Evolutionary conservation across 1,140 invertebrate species (phyloP), one percentile per base, ranked within the genome.

Genomic region (Meloidogyne floridensis): DNA sequence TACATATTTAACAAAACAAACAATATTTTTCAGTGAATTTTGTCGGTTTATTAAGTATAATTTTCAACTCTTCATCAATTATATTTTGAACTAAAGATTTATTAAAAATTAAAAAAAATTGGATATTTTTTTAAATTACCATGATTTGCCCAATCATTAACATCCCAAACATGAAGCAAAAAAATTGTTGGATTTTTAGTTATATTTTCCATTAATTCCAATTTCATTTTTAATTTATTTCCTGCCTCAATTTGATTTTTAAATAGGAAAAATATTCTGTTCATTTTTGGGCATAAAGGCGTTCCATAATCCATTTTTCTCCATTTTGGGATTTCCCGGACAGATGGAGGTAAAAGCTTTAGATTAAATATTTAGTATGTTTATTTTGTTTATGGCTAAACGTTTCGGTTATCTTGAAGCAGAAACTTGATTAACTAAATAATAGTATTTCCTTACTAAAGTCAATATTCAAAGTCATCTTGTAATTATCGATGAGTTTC

Each of bases 141-240:
- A 65, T 65, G 18, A n/a, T n/a, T 65, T n/a, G 59, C 59, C 59
- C 59, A 65, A 65, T 65, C 59, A 65, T 65, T 65, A 65, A 65
- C n/a, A 65, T 65, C n/a, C 59, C 59, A 65, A 65, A 65, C 59
- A 65, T 65, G 59, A n/a, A 65, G 59, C 8, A 65, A 65, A 65
- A n/a, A 65, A 65, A 65, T 65, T 6, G 4, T 65, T n/a, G 59
- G 59, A 65, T 65, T 65, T 65, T 65, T 65, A 65, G 3, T 65
- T 65, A 65, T 65, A 65, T 65, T 65, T 65, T 65, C 59, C 4
- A n/a, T 18, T 65, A 65, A 65, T 65, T 65, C 59, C n/a, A 65
- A n/a, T 8, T n/a, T 65, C 59, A 65, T 65, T 65, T 65, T 65
- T n/a, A 65, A 65, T 65, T 65, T 65, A n/a, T 65, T 4, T 65